Conservation (phyloP, 2,797 vertebrate genomes). For the Decapterus maruadsi region DNA sequence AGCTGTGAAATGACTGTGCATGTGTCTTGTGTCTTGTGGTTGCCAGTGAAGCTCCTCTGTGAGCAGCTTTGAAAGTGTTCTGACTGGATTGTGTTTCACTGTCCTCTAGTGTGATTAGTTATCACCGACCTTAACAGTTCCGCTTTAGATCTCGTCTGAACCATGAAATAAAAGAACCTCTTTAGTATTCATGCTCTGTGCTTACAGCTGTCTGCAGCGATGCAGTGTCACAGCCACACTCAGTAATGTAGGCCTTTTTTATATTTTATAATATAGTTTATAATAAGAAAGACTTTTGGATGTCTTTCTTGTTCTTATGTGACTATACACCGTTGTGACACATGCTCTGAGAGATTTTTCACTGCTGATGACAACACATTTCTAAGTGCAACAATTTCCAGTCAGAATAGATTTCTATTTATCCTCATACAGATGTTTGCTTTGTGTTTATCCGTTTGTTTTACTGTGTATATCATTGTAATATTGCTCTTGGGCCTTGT, state of each 20-base stretch:
- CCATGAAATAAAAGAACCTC: conserved; percentile 38
- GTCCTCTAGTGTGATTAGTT: conserved; percentile 60
- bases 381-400: background rate
- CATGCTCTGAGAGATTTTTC: background rate
- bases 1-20: conserved; percentile 14
- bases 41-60: conserved; percentile 35
- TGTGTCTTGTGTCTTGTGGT: conserved; percentile 35
- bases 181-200: conserved; percentile 26
- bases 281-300: background rate
- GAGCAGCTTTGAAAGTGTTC: conserved; percentile 21
- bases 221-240: conserved; percentile 4
- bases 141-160: conserved; percentile 32
- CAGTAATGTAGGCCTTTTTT: background rate
- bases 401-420: background rate
- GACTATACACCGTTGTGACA: background rate
- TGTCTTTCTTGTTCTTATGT: background rate
- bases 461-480: background rate
- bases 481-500: background rate
- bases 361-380: background rate
- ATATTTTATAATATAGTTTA: too few species aligned
- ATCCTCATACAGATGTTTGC: background rate
- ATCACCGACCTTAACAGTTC: conserved; percentile 49
- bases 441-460: background rate
- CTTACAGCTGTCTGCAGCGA: conserved; percentile 4
- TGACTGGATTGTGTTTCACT: conserved; percentile 65